Conservation (phyloP, 2,888 invertebrate genomes). For the Apoderus coryli region DNA sequence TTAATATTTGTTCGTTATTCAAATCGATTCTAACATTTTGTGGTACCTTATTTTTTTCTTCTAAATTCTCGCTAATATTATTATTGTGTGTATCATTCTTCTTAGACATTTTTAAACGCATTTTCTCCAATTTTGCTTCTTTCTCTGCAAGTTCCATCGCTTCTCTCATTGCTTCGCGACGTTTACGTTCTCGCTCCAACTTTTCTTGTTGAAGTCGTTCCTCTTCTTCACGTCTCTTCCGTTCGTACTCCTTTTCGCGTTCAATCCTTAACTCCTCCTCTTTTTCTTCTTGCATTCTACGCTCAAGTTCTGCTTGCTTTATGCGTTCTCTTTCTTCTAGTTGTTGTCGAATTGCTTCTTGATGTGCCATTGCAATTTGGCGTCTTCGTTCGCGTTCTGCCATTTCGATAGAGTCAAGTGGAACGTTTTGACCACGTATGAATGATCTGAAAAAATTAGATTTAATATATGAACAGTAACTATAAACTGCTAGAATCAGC, state of each 20-base stretch:
- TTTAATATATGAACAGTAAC: constrained; percentile 8
- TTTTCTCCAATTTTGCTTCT: constrained; percentile 42
- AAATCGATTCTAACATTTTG: constrained; percentile 11
- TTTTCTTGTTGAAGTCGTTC: constrained; percentile 49
- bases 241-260: constrained; percentile 56
- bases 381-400: constrained; percentile 71
- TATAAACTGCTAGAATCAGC: not conserved
- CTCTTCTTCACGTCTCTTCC: constrained; percentile 56
- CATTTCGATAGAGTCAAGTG: constrained; percentile 62
- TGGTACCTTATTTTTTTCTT: constrained; percentile 25
- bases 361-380: constrained; percentile 72
- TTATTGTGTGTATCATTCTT: constrained; percentile 18
- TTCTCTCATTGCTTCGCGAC: constrained; percentile 60
- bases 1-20: constrained; percentile 14
- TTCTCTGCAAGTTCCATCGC: constrained; percentile 58
- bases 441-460: constrained; percentile 45
- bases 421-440: constrained; percentile 75
- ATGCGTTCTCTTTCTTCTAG: constrained; percentile 67
- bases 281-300: constrained; percentile 58
- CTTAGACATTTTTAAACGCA: constrained; percentile 23
- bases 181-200: constrained; percentile 53
- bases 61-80: constrained; percentile 21
- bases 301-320: constrained; percentile 62
- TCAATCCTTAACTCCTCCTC: constrained; percentile 66
- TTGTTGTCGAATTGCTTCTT: constrained; percentile 72